Percentiles rank a stretch among this genome's conserved stretches.
phyloP scores from a whole-genome alignment of 2,888 invertebrate species.

The Spatulosminthurus flaviceps region DNA sequence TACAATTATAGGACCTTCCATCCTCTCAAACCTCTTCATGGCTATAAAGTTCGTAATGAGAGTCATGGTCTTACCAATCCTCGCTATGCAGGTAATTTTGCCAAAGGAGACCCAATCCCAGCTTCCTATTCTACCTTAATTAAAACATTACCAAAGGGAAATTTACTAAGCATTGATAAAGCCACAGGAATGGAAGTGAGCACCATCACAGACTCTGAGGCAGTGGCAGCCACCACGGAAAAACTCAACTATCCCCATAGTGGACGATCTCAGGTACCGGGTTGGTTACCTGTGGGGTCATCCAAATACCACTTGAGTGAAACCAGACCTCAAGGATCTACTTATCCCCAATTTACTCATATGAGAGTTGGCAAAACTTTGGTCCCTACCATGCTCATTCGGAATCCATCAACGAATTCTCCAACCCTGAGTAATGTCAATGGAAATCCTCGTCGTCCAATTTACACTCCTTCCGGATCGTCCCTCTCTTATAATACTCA shows the following conservation, averaged over 20 bases:
- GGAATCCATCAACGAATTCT: conserved; percentile 29
- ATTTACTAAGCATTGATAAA: conserved; percentile 51
- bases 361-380: conserved; percentile 33
- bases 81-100: conserved; percentile 45
- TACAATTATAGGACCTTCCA: conserved; percentile 19
- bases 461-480: background rate
- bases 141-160: conserved; percentile 43
- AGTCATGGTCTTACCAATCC: conserved; percentile 45
- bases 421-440: conserved; percentile 8
- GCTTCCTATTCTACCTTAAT: conserved; percentile 49
- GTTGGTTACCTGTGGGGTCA: conserved; percentile 36
- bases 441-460: conserved; percentile 19
- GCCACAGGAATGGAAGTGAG: conserved; percentile 38
- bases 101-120: conserved; percentile 40
- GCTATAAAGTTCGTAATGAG: conserved; percentile 2
- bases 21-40: conserved; percentile 21
- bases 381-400: conserved; percentile 32
- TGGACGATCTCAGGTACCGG: conserved; percentile 29
- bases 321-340: background rate
- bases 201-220: background rate
- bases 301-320: background rate
- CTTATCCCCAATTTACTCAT: conserved; percentile 27
- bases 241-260: background rate
- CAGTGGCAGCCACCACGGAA: background rate
- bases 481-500: conserved; percentile 28